phyloP scores from a whole-genome alignment of 2,113 vertebrate genomes.

The Eonycteris spelaea region DNA sequence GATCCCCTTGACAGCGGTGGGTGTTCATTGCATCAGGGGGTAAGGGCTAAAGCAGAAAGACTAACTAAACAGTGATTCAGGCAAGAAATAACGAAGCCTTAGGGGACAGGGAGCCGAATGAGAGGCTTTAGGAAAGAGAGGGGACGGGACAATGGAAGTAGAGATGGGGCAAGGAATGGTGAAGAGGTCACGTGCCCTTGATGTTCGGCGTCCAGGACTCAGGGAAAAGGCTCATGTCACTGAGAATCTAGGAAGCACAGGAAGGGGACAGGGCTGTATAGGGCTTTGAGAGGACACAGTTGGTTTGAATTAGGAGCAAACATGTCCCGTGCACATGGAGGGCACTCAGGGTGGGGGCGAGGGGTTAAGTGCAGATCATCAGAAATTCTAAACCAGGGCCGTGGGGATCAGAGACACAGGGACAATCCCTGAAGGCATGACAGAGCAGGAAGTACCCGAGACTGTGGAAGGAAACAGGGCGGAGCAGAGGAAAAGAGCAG shows the following conservation, averaged over 20 bases:
- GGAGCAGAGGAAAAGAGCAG: not conserved
- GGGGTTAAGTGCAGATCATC: too few species aligned
- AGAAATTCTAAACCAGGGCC: not conserved
- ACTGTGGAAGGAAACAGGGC: too few species aligned
- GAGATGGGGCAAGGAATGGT: rapidly evolving
- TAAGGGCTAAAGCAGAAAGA: not conserved
- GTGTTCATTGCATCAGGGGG: not conserved
- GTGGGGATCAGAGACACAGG: not conserved
- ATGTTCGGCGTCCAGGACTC: not conserved
- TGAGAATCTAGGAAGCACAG: not conserved
- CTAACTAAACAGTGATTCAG: not conserved
- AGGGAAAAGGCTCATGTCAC: not conserved
- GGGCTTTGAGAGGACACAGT: not conserved
- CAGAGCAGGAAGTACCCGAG: rapidly evolving
- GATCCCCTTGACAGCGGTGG: not conserved
- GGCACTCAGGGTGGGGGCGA: rapidly evolving
- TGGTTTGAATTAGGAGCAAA: not conserved
- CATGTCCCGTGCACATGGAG: rapidly evolving
- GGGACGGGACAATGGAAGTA: too few species aligned
- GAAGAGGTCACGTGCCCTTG: too few species aligned
- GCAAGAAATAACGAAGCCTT: not conserved
- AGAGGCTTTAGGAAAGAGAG: not conserved
- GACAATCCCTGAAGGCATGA: rapidly evolving
- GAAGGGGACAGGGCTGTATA: not conserved
- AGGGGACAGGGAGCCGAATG: too few species aligned